phyloP scores from a whole-genome alignment of 2,113 vertebrate species.

The Phocoena phocoena region DNA sequence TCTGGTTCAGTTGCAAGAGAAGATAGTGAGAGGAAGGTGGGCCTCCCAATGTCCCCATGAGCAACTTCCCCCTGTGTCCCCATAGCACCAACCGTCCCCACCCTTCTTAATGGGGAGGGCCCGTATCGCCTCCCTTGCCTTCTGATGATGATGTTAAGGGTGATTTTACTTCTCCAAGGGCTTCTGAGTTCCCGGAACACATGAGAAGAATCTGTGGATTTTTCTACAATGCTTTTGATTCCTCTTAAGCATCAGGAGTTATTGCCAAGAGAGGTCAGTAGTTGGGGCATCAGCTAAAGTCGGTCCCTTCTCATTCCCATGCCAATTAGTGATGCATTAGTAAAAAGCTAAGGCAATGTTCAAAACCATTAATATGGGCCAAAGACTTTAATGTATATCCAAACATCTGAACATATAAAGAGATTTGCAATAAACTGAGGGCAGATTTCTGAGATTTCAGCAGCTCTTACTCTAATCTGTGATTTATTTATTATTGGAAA shows the following conservation, averaged over 20 bases:
- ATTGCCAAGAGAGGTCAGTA: conserved; percentile 1
- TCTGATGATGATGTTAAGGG: neutral
- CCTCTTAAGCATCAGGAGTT: neutral
- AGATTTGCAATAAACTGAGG: conserved; percentile 63
- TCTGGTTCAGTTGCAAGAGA: neutral
- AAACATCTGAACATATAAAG: conserved; percentile 78
- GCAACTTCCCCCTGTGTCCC: neutral
- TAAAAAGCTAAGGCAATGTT: conserved; percentile 55
- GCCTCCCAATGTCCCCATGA: neutral
- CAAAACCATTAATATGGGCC: conserved; percentile 64
- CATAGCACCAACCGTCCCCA: neutral
- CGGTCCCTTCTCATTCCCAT: neutral
- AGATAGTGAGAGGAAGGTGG: neutral
- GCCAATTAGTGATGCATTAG: conserved; percentile 66
- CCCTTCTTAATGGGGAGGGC: neutral
- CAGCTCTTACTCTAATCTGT: conserved; percentile 77
- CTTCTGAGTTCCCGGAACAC: neutral
- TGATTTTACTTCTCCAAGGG: neutral
- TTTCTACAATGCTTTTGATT: neutral
- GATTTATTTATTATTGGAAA: conserved; percentile 80
- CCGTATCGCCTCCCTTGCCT: neutral
- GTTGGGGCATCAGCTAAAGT: neutral
- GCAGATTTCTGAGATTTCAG: conserved; percentile 76
- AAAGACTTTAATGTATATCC: conserved; percentile 48
- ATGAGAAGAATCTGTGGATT: neutral